Base-by-base conservation (phyloP, 2,888 invertebrate genomes). In the Kuschelorhynchus macadamiae region DNA sequence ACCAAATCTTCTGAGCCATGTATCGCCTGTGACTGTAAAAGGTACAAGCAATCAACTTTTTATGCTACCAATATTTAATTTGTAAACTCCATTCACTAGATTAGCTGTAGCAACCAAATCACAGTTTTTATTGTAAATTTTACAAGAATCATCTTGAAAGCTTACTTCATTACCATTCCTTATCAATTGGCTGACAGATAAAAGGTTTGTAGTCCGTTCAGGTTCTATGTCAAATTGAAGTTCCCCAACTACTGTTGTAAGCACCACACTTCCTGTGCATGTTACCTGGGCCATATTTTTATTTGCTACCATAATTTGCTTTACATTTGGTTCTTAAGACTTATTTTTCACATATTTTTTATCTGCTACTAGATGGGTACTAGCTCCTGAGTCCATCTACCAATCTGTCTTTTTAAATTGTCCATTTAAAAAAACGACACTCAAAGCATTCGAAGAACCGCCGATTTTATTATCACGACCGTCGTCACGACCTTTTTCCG, bases 121-220 rank as follows among this genome's bases (percentile, higher is more conserved):
- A 18, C 17, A 16, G 1, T 55, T 7, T 30, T 14, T 4, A 21
- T 65, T 50, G 18, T 17, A 57, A 42, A 65, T 65, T 18, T 14
- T 39, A 33, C 50, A 65, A 47, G 18, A 1, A 25, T 50, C 36
- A 0, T 14, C 21, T 16, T 56, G 42, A 62, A 75, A 74, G 3
- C 20, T 42, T 2, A 72, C 72, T 12, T 21, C 41, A 33, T 72
- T 74, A n/a, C 72, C 74, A 25, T 75, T 72, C 44, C 68, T 72
- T 16, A 76, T 71, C 16, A 76, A 16, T 55, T 72, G 61, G 44
- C 71, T 73, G 7, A 73, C 76, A 7, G 73, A 75, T 42, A 74
- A 66, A 7, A 73, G 36, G 55, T 75, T 75, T 20, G 73, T 75
- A 12, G 71, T 69, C n/a, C 75, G 9, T 42, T 69, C 55, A 55